These are phyloP conservation scores for Metridium senile DNA, from an alignment of 92 coral and sea anemone species.

Conservation along the genomic window DNA sequence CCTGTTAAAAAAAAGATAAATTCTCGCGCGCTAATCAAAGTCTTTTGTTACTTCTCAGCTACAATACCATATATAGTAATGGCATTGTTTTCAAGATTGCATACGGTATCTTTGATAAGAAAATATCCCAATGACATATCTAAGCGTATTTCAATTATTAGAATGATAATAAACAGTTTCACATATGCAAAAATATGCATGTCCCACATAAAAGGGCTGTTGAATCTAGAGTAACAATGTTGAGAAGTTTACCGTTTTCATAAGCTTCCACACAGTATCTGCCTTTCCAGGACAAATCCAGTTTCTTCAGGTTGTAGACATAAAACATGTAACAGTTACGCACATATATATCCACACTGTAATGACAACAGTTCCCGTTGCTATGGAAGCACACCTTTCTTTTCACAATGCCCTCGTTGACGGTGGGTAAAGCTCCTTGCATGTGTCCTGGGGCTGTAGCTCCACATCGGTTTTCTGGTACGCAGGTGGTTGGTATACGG, in stretches of 20 bases:
- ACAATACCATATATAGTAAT: no score
- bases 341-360: constrained; percentile 23
- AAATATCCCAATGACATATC: not conserved
- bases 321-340: constrained; percentile 25
- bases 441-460: constrained; percentile 26
- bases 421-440: constrained; percentile 23
- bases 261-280: constrained; percentile 18
- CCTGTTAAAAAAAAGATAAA: no score
- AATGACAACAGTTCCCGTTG: constrained; percentile 17
- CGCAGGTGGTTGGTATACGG: constrained; percentile 23
- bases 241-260: not conserved
- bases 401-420: constrained; percentile 26
- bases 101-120: no score
- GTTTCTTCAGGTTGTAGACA: constrained; percentile 25
- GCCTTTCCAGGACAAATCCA: constrained; percentile 18
- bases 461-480: constrained; percentile 13
- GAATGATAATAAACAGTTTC: not conserved
- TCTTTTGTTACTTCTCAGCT: no score
- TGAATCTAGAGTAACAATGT: not conserved
- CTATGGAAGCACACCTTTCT: constrained; percentile 31
- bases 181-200: no score
- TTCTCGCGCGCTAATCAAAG: no score
- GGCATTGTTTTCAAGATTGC: no score
- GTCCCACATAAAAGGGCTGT: no score
- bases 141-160: not conserved